A percentile compares a stretch with the other conserved stretches of the same genome.
These are phyloP conservation scores for Callopanchax toddi DNA, from an alignment of 2,113 vertebrate species.

Conservation along the genomic window DNA sequence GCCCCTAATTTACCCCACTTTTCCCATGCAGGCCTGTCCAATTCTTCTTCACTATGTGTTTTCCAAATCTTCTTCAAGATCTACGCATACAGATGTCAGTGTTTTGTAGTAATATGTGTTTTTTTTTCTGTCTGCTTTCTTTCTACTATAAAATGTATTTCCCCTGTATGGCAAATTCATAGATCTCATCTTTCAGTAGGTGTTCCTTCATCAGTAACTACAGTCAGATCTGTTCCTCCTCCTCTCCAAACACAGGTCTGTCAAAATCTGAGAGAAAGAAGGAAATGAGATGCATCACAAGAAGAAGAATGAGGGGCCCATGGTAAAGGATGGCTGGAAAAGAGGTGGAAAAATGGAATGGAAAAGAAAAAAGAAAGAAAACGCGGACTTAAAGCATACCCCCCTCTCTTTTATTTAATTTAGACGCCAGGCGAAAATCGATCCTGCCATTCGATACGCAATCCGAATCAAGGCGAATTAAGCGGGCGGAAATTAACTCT, in stretches of 20 bases:
- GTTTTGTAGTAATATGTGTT: conserved; percentile 10
- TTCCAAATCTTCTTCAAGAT: conserved; percentile 41
- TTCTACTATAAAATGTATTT: conserved; percentile 40
- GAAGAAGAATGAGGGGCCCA: conserved; percentile 68
- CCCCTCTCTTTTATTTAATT: conserved; percentile 90
- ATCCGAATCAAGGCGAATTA: conserved; percentile 95
- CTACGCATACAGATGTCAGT: conserved; percentile 27
- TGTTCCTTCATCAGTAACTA: conserved; percentile 71
- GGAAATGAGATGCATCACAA: conserved; percentile 81
- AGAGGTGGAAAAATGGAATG: conserved; percentile 79
- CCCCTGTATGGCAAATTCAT: conserved; percentile 66
- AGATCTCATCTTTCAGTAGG: conserved; percentile 66
- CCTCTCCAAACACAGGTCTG: conserved; percentile 64
- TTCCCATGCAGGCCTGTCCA: conserved; percentile 58
- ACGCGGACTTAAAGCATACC: conserved; percentile 82
- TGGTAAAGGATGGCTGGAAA: conserved; percentile 80
- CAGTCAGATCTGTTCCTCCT: conserved; percentile 46
- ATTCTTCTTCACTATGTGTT: conserved; percentile 65
- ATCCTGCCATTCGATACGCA: conserved; percentile 94
- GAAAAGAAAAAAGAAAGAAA: conserved; percentile 84
- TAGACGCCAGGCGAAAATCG: conserved; percentile 93
- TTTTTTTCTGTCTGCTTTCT: conserved; percentile 11
- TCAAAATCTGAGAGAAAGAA: conserved; percentile 74
- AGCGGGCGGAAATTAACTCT: conserved; percentile 94
- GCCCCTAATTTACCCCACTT: conserved; percentile 78